Evolutionary conservation across 2,888 invertebrate genomes (phyloP), one percentile per base, ranked within the genome.

Genomic region (Pandemis corylana): DNA sequence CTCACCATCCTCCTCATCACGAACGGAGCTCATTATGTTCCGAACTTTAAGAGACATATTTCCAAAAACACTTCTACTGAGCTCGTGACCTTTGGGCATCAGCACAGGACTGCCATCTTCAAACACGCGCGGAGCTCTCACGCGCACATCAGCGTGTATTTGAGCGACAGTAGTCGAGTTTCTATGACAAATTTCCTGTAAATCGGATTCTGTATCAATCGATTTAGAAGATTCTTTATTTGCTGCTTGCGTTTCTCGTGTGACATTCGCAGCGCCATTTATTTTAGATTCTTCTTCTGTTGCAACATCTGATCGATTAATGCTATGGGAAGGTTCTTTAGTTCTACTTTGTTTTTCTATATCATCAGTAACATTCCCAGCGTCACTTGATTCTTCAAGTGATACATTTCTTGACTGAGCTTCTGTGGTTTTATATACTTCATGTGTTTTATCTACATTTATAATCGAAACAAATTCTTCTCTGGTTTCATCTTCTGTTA

Each of bases 81-180:
- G 51, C 13, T 44, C 53, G 1, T 49, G 46, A 5, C 36, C n/a
- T 49, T 56, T 13, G 10, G 73, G 64, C 13, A 73, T 64, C 59
- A 73, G 44, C 15, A 73, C 73, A 4, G 73, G 73, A 49, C 73
- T 73, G 0, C 41, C 49, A 59, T 41, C 41, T n/a, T 68, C 73
- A 28, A 65, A 65, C 49, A 53, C 53, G 2, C 56, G 68, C 10
- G 20, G 0, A 7, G 36, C 6, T 42, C 15, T 64, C 12, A 3
- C 15, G 4, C 36, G 49, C 9, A 10, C 0, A 46, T 5, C 53
- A 10, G 53, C 59, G 15, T 73, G 73, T 20, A 73, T 41, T 42
- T 69, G n/a, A 12, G 49, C 73, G 7, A 65, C 41, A 10, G 73
- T 59, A 28, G 59, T 65, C 6, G 59, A 73, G 13, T 9, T 59